A percentile compares a stretch with the other conserved stretches of the same genome.
Evolutionary conservation across 1,140 invertebrate genomes (phyloP).

Genomic region (Plutomurus gul): DNA sequence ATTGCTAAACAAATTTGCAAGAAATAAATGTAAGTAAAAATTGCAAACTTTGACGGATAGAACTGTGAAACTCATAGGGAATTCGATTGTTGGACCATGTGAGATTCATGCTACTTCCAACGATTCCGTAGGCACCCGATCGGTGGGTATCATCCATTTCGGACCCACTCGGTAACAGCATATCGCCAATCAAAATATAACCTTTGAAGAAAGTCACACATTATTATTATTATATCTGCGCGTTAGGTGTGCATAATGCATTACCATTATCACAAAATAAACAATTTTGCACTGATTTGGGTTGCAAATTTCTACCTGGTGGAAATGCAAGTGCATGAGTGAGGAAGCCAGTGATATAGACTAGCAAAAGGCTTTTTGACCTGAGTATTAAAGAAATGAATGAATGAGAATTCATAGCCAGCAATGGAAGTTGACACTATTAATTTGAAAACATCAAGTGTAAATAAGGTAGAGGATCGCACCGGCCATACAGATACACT

Average conservation of each 20-base stretch:
- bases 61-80: not conserved
- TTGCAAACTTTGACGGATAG: not conserved
- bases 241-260: not conserved
- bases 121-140: not conserved
- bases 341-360: too few species aligned
- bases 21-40: too few species aligned
- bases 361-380: too few species aligned
- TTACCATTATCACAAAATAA: not conserved
- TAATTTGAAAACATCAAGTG: too few species aligned
- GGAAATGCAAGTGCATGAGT: not conserved
- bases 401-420: too few species aligned
- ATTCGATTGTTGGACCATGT: not conserved
- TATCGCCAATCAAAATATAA: not conserved
- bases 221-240: not conserved
- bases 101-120: not conserved
- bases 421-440: too few species aligned
- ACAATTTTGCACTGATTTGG: not conserved
- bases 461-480: too few species aligned
- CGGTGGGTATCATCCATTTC: not conserved
- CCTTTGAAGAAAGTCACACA: not conserved
- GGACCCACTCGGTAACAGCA: not conserved
- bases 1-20: too few species aligned
- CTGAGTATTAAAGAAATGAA: too few species aligned
- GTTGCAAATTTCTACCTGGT: not conserved
- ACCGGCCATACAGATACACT: too few species aligned